A percentile compares a stretch with the other conserved stretches of the same genome.
Evolutionary conservation across 2,888 invertebrate species (phyloP).

Genomic region (Nymphalis c-album): DNA sequence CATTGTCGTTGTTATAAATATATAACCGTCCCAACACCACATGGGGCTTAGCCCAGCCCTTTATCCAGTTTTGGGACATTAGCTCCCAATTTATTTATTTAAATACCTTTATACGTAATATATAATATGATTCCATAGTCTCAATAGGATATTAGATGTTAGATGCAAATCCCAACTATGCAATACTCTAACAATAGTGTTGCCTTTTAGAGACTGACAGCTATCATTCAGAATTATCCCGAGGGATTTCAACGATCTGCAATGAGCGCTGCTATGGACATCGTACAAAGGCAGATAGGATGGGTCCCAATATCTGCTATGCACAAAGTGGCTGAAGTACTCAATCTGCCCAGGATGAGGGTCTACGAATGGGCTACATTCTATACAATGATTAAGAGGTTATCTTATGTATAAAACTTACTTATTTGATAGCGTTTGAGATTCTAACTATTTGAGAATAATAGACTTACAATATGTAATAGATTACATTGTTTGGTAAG

Average conservation of each 20-base stretch:
- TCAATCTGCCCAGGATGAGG: conserved; percentile 64
- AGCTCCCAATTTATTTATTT: too few relatives aligned
- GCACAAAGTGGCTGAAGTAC: conserved; percentile 67
- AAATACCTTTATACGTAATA: too few relatives aligned
- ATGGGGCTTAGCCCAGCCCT: too few relatives aligned
- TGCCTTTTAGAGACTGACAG: conserved; percentile 57
- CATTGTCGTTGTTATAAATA: too few relatives aligned
- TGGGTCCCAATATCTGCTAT: conserved; percentile 75
- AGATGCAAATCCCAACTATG: background rate
- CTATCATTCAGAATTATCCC: conserved; percentile 65
- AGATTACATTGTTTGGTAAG: too few relatives aligned
- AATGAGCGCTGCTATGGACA: conserved; percentile 56
- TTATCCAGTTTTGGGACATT: too few relatives aligned
- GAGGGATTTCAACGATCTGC: conserved; percentile 61
- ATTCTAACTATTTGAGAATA: too few relatives aligned
- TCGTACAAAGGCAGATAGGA: conserved; percentile 70
- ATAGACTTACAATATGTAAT: too few relatives aligned
- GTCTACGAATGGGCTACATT: conserved; percentile 72
- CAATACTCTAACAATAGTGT: background rate
- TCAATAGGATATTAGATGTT: background rate
- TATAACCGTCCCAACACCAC: too few relatives aligned
- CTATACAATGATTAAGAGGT: conserved; percentile 70
- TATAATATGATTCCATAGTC: too few relatives aligned
- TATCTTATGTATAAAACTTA: background rate
- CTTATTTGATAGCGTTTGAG: too few relatives aligned